A percentile compares a stretch with the other conserved stretches of the same genome.
Conservation (phyloP, 2,113 vertebrate species). For the Coracopsis vasa region DNA sequence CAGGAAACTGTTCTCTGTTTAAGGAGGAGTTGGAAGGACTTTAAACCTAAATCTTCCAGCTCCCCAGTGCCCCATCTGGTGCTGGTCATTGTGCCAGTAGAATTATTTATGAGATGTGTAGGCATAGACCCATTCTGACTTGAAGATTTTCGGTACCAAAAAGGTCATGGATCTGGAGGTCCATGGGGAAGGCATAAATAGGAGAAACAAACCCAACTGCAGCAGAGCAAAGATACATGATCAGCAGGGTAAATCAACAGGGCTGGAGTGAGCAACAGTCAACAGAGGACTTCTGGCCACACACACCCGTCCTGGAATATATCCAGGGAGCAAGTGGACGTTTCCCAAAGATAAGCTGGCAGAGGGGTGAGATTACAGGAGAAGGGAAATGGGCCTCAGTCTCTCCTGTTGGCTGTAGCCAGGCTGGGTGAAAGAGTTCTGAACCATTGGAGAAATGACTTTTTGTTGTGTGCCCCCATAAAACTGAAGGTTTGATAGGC, state of each 20-base stretch:
- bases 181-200: neutral
- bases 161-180: neutral
- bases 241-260: neutral
- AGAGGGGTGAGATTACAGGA: neutral
- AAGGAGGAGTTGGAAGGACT: neutral
- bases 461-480: neutral
- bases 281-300: neutral
- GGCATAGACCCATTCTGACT: fast-evolving
- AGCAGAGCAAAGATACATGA: neutral
- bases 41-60: neutral
- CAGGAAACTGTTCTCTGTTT: neutral
- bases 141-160: neutral
- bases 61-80: neutral
- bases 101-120: neutral
- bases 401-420: neutral
- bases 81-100: neutral
- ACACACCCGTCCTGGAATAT: neutral
- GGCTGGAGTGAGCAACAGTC: neutral
- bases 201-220: neutral
- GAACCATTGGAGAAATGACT: neutral
- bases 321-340: conserved; percentile 37
- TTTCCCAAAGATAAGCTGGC: conserved; percentile 52
- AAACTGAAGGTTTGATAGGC: neutral
- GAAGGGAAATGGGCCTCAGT: neutral
- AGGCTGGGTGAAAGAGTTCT: neutral